Evolutionary conservation across 1,140 invertebrate genomes (phyloP).

Genomic region (Metaphire vulgaris): DNA sequence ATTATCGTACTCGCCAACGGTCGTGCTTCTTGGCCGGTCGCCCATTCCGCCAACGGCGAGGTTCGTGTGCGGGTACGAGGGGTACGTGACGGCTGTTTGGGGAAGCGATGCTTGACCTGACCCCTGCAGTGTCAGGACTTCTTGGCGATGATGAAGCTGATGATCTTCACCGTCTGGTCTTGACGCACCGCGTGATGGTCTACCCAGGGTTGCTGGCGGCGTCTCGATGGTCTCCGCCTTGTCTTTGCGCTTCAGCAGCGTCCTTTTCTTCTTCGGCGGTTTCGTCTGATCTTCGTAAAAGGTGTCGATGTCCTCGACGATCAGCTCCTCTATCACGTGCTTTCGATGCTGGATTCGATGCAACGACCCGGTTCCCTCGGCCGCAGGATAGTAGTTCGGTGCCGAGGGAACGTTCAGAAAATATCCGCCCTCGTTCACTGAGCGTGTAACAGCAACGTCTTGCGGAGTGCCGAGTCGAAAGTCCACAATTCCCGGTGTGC

Average conservation of each 20-base stretch:
- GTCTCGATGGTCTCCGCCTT: neutral
- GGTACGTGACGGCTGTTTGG: too few relatives aligned
- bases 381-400: neutral
- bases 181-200: too few relatives aligned
- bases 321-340: constrained; percentile 6
- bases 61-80: too few relatives aligned
- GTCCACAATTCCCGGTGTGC: neutral
- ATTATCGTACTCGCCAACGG: too few relatives aligned
- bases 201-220: neutral
- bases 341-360: constrained; percentile 1
- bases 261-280: neutral
- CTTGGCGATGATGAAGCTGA: too few relatives aligned
- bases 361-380: constrained; percentile 8
- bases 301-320: constrained; percentile 13
- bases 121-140: too few relatives aligned
- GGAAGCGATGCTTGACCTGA: too few relatives aligned
- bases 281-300: constrained; percentile 12
- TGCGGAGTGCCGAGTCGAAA: too few relatives aligned
- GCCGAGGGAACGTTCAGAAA: neutral
- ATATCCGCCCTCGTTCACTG: neutral
- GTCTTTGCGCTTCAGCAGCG: neutral
- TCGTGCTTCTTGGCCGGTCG: too few relatives aligned
- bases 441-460: too few relatives aligned
- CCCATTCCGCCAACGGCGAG: too few relatives aligned
- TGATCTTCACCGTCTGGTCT: too few relatives aligned